Conservation (phyloP, 2,888 invertebrate species). For the Apeira syringaria region DNA sequence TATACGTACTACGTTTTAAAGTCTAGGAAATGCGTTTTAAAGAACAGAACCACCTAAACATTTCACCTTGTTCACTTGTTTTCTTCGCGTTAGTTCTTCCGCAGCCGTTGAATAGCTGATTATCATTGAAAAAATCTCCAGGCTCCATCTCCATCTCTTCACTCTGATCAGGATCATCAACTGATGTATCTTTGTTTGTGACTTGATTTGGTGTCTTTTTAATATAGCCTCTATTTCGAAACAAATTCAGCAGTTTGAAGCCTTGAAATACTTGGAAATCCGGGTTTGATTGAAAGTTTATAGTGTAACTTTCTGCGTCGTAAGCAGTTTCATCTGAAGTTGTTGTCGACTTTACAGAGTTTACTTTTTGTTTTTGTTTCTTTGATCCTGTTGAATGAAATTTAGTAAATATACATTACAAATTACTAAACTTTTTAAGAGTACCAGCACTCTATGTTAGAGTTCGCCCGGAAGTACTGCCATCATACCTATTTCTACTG, state of each 20-base stretch:
- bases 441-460: too few species aligned
- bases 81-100: conserved; percentile 43
- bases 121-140: conserved; percentile 35
- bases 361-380: conserved; percentile 32
- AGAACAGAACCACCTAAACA: too few species aligned
- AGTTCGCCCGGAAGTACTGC: too few species aligned
- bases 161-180: conserved; percentile 29
- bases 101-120: conserved; percentile 53
- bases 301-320: conserved; percentile 53
- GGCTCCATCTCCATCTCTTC: conserved; percentile 40
- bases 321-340: conserved; percentile 40
- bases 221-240: conserved; percentile 41
- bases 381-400: too few species aligned
- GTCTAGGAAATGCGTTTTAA: too few species aligned
- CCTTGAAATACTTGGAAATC: conserved; percentile 69
- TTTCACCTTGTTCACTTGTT: conserved; percentile 15
- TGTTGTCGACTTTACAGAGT: conserved; percentile 46
- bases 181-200: conserved; percentile 39
- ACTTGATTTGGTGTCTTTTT: conserved; percentile 46
- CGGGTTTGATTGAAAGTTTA: conserved; percentile 65
- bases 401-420: too few species aligned
- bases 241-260: conserved; percentile 67
- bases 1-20: too few species aligned
- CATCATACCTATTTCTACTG: too few species aligned
- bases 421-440: too few species aligned